Evolutionary conservation across 2,888 invertebrate genomes (phyloP).

Genomic region (Eristalis pertinax): DNA sequence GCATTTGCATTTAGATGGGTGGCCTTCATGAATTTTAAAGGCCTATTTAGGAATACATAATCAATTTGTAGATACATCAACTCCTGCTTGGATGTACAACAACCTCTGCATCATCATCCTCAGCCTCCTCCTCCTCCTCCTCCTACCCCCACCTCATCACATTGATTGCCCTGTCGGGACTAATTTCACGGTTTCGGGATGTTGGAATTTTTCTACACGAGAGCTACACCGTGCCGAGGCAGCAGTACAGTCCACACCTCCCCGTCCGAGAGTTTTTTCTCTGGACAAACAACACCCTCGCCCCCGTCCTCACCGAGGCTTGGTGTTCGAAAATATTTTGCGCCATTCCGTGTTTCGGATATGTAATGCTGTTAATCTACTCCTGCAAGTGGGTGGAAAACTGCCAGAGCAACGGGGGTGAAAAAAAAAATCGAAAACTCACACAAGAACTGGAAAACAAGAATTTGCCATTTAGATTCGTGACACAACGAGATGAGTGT

Average conservation of each 20-base stretch:
- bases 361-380: slow-evolving; percentile 44
- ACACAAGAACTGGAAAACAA: neutral
- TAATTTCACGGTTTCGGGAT: slow-evolving; percentile 33
- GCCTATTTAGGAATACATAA: slow-evolving; percentile 54
- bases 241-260: no score
- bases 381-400: neutral
- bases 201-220: slow-evolving; percentile 12
- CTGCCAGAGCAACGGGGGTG: neutral
- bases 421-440: neutral
- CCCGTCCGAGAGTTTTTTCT: neutral
- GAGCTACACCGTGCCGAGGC: neutral
- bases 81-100: neutral
- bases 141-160: neutral
- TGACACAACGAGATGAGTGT: slow-evolving; percentile 29
- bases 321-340: slow-evolving; percentile 31
- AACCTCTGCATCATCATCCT: neutral
- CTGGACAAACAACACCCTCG: slow-evolving; percentile 9
- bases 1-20: slow-evolving; percentile 57
- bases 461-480: slow-evolving; percentile 52
- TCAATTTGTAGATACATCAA: slow-evolving; percentile 41
- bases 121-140: neutral
- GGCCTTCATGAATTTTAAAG: slow-evolving; percentile 57
- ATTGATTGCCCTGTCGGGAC: slow-evolving; percentile 43
- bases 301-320: neutral
- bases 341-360: slow-evolving; percentile 43